A percentile compares a stretch with the other conserved stretches of the same genome.
Evolutionary conservation across 2,888 invertebrate species (phyloP).

Genomic region (Cremastinae sp.): DNA sequence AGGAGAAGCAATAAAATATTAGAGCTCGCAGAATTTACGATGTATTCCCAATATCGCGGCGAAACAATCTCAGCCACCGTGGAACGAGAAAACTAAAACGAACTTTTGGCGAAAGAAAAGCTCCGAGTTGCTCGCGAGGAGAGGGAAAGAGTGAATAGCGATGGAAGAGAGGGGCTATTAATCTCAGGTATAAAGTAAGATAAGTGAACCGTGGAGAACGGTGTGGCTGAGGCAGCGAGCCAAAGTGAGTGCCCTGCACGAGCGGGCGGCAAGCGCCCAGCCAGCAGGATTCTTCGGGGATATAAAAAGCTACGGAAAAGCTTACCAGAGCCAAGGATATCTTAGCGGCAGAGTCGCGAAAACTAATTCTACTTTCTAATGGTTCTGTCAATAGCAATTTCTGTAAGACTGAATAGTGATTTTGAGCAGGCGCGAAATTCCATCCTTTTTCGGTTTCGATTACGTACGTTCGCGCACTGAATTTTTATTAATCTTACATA

Average conservation of each 20-base stretch:
- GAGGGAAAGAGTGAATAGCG: constrained; percentile 41
- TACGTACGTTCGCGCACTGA: background rate
- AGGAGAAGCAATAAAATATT: constrained; percentile 49
- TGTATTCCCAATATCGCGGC: constrained; percentile 53
- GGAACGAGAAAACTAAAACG: constrained; percentile 36
- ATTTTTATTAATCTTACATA: too few species aligned
- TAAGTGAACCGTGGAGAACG: constrained; percentile 67
- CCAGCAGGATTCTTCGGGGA: constrained; percentile 43
- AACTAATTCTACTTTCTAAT: constrained; percentile 74
- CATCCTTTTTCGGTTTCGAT: background rate
- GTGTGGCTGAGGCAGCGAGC: constrained; percentile 52
- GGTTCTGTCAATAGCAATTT: constrained; percentile 76
- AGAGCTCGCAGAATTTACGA: constrained; percentile 52
- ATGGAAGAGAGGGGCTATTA: constrained; percentile 66
- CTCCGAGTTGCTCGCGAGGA: constrained; percentile 25
- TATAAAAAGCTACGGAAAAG: constrained; percentile 41
- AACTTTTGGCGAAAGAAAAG: constrained; percentile 60
- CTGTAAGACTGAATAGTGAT: constrained; percentile 70
- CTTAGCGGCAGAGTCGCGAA: constrained; percentile 60
- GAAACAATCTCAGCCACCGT: constrained; percentile 41
- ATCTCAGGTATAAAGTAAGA: constrained; percentile 73
- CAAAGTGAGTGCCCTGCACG: constrained; percentile 48
- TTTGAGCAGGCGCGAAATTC: constrained; percentile 55
- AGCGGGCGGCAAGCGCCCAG: constrained; percentile 21
- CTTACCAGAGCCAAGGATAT: constrained; percentile 47